A percentile compares a stretch with the other conserved stretches of the same genome.
phyloP scores from a whole-genome alignment of 1,140 invertebrate genomes.

The Drosophila lacertosa region DNA sequence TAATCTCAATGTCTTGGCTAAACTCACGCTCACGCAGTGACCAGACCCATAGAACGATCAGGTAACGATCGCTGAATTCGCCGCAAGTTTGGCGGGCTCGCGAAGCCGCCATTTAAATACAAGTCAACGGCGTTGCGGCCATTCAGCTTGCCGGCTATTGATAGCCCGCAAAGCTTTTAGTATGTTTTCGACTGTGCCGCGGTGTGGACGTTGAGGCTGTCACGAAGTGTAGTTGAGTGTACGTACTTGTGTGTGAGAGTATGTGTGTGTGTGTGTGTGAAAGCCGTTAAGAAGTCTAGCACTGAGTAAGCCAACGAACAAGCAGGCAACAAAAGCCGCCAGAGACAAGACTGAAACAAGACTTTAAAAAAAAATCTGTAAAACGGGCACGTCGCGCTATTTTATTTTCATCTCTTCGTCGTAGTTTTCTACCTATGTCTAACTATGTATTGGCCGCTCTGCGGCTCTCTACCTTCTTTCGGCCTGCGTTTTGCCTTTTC shows the following conservation, averaged over 20 bases:
- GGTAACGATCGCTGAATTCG: conserved; percentile 47
- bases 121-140: conserved; percentile 46
- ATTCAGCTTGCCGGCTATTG: conserved; percentile 32
- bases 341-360: conserved; percentile 21
- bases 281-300: conserved; percentile 77
- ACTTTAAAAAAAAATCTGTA: conserved; percentile 67
- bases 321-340: conserved; percentile 21
- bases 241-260: conserved; percentile 34
- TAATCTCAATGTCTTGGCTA: conserved; percentile 44
- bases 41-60: conserved; percentile 12
- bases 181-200: conserved; percentile 69
- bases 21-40: conserved; percentile 45
- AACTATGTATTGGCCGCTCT: conserved; percentile 40
- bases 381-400: conserved; percentile 74
- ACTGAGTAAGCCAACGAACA: conserved; percentile 40
- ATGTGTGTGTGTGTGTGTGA: conserved; percentile 45
- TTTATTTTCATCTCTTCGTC: conserved; percentile 71
- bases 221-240: conserved; percentile 37
- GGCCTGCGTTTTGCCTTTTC: conserved; percentile 61
- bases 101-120: conserved; percentile 38
- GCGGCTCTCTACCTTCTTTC: conserved; percentile 63
- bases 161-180: conserved; percentile 59
- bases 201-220: conserved; percentile 61
- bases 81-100: conserved; percentile 29
- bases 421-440: conserved; percentile 67